Conservation (phyloP, 2,113 vertebrate species). For the Pyrgilauda ruficollis region DNA sequence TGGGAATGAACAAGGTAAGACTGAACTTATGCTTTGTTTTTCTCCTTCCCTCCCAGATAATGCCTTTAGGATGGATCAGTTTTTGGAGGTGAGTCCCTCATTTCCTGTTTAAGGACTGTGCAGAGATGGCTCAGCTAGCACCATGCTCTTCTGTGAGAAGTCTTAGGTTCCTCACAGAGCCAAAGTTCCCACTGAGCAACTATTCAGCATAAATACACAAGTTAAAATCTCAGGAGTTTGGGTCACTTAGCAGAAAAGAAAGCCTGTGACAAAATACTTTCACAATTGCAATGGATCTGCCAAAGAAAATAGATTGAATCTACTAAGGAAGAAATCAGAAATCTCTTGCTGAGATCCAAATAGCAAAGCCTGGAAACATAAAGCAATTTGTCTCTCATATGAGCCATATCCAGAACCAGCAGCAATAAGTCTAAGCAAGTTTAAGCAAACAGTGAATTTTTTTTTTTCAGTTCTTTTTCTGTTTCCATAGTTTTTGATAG, state of each 20-base stretch:
- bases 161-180: background rate
- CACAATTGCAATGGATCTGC: background rate
- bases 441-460: background rate
- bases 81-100: background rate
- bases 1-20: background rate
- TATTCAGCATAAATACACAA: background rate
- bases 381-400: background rate
- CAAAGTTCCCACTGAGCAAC: background rate
- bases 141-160: background rate
- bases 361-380: background rate
- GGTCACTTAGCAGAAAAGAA: background rate
- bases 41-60: background rate
- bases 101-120: background rate
- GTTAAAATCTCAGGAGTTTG: background rate
- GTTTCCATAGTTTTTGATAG: conserved; percentile 11
- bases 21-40: background rate
- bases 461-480: conserved; percentile 15
- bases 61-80: rapidly evolving
- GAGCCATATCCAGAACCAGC: background rate
- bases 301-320: conserved; percentile 1
- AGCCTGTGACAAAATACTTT: background rate
- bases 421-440: background rate
- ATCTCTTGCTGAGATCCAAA: background rate
- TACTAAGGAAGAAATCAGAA: conserved; percentile 13
- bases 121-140: background rate